phyloP scores from a whole-genome alignment of 2,113 vertebrate genomes.

The Dicentrarchus labrax region DNA sequence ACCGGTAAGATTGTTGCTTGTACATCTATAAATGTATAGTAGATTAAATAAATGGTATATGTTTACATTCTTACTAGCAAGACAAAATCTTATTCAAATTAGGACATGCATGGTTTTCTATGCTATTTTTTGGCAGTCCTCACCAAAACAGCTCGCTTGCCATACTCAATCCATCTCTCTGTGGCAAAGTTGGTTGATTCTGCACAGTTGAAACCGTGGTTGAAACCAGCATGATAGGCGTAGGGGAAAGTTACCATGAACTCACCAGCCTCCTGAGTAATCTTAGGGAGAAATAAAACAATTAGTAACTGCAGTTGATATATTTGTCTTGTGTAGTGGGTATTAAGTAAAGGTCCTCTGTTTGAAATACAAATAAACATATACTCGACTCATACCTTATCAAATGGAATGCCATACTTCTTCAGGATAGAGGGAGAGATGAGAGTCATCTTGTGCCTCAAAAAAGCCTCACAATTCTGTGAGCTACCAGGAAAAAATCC shows the following conservation, averaged over 20 bases:
- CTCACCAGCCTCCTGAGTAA: constrained; percentile 96
- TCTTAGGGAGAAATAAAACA: constrained; percentile 75
- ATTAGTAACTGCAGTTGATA: constrained; percentile 1
- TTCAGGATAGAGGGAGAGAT: constrained; percentile 97
- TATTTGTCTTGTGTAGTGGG: neutral
- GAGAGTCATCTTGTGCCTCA: constrained; percentile 98
- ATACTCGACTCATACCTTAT: constrained; percentile 86
- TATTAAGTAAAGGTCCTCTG: neutral
- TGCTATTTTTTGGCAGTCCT: constrained; percentile 24
- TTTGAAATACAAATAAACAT: constrained; percentile 5
- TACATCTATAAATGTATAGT: neutral
- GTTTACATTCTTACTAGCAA: neutral
- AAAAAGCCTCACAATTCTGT: constrained; percentile 97
- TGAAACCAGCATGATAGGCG: constrained; percentile 97
- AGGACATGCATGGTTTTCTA: neutral
- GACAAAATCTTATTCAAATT: neutral
- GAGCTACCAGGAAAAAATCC: constrained; percentile 98
- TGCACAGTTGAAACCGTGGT: constrained; percentile 98
- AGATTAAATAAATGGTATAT: neutral
- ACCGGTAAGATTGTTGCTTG: neutral
- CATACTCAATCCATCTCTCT: constrained; percentile 97
- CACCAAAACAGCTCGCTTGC: constrained; percentile 96
- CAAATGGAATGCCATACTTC: constrained; percentile 98
- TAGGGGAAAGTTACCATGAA: constrained; percentile 99
- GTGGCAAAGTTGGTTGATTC: constrained; percentile 99